Base-by-base conservation (phyloP, 2,888 invertebrate species). In the Drosophila conformis region DNA sequence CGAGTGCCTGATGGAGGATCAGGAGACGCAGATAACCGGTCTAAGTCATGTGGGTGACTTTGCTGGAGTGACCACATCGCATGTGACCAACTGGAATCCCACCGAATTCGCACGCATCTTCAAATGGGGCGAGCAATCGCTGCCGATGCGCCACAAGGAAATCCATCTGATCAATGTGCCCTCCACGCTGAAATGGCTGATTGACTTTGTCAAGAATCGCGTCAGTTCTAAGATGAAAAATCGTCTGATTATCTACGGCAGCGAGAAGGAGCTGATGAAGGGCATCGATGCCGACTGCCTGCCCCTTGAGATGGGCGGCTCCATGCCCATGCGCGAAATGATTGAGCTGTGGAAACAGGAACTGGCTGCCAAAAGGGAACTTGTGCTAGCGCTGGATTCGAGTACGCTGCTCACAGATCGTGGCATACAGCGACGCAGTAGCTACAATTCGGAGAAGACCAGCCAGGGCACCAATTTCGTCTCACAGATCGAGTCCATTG, bases 91-190 rank as follows among this genome's bases (percentile, higher is more conserved):
- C 40, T 96, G 96, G 96, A 95, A 96, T 81, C 96, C 96, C 15
- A 94, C 94, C 15, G 96, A 96, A 92, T 96, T 96, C 87, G 95
- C 95, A 0, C 94, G 95, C 46, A 92, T 96, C 38, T 93, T 96
- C 66, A 96, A 95, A 91, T 96, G 96, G 96, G 96, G 96, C 84
- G 96, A 96, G 95, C 96, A 97, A 94, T 96, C 97, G 0, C 78
- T 96, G 72, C 97, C 97, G 10, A 95, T 97, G 94, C 94, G 97
- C 21, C 97, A 97, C 93, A 97, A 97, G 92, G 95, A 95, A 88
- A 94, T 96, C 49, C 96, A 97, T 90, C 93, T 96, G 69, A 92
- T 97, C 40, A 96, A 97, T 90, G 93, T 97, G 21, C 96, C 96
- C 1, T 89, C 94, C n/a, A 94, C 96, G 0, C 91, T 97, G n/a